Percentiles rank a stretch among this genome's conserved stretches.
Evolutionary conservation across 2,888 invertebrate genomes (phyloP).

Genomic region (Eledone cirrhosa): DNA sequence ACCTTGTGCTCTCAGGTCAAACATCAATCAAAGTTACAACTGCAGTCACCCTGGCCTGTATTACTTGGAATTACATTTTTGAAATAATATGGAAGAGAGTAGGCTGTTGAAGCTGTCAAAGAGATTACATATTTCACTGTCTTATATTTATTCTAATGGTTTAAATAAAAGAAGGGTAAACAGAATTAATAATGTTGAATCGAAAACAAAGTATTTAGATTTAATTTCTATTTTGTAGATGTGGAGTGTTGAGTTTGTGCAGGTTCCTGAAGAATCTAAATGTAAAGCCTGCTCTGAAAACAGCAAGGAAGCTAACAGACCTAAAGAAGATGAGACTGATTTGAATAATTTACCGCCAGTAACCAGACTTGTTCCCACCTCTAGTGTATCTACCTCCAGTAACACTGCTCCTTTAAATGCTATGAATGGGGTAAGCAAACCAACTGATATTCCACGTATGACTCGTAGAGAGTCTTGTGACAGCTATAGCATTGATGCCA

Average conservation of each 20-base stretch:
- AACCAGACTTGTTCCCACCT: constrained; percentile 26
- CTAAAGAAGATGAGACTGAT: constrained; percentile 32
- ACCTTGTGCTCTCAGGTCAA: no score
- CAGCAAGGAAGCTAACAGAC: constrained; percentile 16
- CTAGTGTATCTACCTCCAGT: constrained; percentile 32
- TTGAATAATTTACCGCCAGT: not conserved
- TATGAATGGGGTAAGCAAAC: constrained; percentile 34
- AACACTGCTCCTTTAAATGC: constrained; percentile 32
- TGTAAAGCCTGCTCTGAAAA: constrained; percentile 27
- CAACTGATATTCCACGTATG: constrained; percentile 36
- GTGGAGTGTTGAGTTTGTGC: constrained; percentile 96
- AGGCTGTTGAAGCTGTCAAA: no score
- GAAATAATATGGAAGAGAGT: no score
- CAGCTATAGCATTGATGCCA: constrained; percentile 48
- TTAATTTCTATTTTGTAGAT: constrained; percentile 73
- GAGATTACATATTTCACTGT: no score
- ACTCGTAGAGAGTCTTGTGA: constrained; percentile 41
- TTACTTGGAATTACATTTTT: no score
- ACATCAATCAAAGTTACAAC: no score
- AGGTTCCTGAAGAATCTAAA: constrained; percentile 75
- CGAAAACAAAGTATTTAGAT: no score
- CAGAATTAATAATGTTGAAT: no score
- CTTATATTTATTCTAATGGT: no score
- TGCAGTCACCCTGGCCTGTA: no score
- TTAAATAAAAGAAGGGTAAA: no score